Percentiles rank a stretch among this genome's conserved stretches.
Evolutionary conservation across 2,888 invertebrate species (phyloP).

Genomic region (Sphinx pinastri): DNA sequence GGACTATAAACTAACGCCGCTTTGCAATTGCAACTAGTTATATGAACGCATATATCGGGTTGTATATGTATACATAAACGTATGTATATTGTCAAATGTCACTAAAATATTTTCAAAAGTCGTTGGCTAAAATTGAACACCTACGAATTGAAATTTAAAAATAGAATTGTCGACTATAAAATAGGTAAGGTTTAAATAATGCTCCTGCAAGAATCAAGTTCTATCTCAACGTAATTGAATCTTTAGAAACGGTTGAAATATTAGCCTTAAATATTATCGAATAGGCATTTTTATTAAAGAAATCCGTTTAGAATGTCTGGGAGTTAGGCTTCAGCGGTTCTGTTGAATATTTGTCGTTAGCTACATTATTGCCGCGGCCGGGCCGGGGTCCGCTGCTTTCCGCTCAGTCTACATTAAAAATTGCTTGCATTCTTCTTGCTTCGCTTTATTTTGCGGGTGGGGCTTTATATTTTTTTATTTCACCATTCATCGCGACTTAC

Average conservation of each 20-base stretch:
- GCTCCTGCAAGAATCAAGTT: neutral
- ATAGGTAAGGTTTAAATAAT: conserved; percentile 6
- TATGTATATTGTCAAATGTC: conserved; percentile 11
- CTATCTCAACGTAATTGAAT: conserved; percentile 9
- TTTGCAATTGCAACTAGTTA: conserved; percentile 48
- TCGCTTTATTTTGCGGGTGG: conserved; percentile 68
- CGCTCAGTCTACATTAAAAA: conserved; percentile 78
- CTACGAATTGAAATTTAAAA: neutral
- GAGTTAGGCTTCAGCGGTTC: conserved; percentile 44
- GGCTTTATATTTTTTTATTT: conserved; percentile 66
- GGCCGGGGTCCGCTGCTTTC: conserved; percentile 54
- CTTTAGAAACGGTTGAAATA: neutral
- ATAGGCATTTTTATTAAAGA: conserved; percentile 28
- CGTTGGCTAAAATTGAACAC: conserved; percentile 10
- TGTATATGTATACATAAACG: neutral
- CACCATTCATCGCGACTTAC: conserved; percentile 54
- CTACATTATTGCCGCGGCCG: conserved; percentile 64
- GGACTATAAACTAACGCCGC: conserved; percentile 40
- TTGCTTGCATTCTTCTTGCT: conserved; percentile 78
- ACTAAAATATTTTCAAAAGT: neutral
- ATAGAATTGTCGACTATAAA: conserved; percentile 7
- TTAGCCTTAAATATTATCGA: neutral
- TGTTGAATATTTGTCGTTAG: conserved; percentile 60
- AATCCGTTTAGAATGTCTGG: conserved; percentile 35
- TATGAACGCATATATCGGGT: conserved; percentile 7